Evolutionary conservation across 2,888 invertebrate genomes (phyloP).

Genomic region (Cheilosia soror): DNA sequence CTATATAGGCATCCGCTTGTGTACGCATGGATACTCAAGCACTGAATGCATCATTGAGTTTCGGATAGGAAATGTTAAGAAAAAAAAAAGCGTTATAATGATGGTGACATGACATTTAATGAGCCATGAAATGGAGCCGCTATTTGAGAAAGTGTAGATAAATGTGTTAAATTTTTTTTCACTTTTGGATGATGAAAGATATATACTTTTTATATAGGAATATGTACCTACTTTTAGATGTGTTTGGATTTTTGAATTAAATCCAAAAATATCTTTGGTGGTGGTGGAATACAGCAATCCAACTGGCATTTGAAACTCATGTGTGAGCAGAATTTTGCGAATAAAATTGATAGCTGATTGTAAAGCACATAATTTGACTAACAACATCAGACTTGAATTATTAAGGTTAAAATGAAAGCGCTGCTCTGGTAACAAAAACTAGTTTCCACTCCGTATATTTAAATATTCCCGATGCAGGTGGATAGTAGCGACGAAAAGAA

Average conservation of each 20-base stretch:
- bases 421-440: no score
- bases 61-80: constrained; percentile 66
- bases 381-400: no score
- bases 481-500: no score
- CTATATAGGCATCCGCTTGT: constrained; percentile 43
- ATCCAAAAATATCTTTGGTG: constrained; percentile 12
- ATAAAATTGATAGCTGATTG: no score
- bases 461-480: no score
- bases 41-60: constrained; percentile 67
- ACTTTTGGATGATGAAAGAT: constrained; percentile 1
- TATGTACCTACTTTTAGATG: constrained; percentile 30
- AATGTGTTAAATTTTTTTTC: constrained; percentile 22
- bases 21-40: constrained; percentile 58
- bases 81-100: constrained; percentile 52
- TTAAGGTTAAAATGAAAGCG: no score
- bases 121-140: constrained; percentile 69
- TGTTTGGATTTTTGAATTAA: constrained; percentile 30
- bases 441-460: no score
- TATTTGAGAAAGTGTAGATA: constrained; percentile 26
- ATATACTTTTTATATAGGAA: background rate
- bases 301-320: constrained; percentile 23
- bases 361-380: no score
- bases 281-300: background rate
- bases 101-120: constrained; percentile 71
- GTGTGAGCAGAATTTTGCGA: background rate